Conservation (phyloP, 2,113 vertebrate species). For the Cheilinus undulatus region DNA sequence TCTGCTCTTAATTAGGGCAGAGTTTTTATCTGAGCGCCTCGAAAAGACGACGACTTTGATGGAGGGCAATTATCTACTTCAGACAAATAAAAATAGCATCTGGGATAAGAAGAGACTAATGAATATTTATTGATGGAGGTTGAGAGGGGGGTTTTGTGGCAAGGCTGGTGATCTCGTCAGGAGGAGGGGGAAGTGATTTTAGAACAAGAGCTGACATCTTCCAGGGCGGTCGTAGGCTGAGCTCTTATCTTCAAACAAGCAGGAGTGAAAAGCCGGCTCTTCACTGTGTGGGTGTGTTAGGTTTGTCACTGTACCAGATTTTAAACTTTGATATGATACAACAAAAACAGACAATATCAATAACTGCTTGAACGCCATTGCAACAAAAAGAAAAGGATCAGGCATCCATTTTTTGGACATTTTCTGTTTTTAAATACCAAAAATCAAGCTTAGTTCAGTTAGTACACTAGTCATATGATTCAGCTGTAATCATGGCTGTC, state of each 20-base stretch:
- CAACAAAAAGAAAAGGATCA: too few relatives aligned
- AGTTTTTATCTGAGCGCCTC: conserved; percentile 54
- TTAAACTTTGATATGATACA: too few relatives aligned
- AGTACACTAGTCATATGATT: too few relatives aligned
- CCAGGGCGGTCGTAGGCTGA: not conserved
- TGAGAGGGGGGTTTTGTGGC: conserved; percentile 28
- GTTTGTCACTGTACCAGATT: too few relatives aligned
- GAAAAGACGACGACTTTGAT: conserved; percentile 60
- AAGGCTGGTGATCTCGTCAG: conserved; percentile 11
- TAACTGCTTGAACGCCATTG: too few relatives aligned
- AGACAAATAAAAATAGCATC: conserved; percentile 28
- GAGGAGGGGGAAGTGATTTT: not conserved
- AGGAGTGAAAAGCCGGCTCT: not conserved
- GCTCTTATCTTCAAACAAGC: conserved; percentile 68
- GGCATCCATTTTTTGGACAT: too few relatives aligned
- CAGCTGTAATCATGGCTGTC: too few relatives aligned
- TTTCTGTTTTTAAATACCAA: too few relatives aligned
- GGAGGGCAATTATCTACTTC: conserved; percentile 72
- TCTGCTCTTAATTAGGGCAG: conserved; percentile 73
- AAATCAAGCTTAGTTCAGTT: too few relatives aligned
- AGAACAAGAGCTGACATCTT: not conserved
- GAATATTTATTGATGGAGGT: conserved; percentile 43
- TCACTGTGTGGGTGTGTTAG: not conserved
- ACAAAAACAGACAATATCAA: too few relatives aligned
- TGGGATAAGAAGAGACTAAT: conserved; percentile 57